These are phyloP conservation scores for Carcharodon carcharias DNA, from an alignment of 2,797 vertebrate species.

Conservation along the genomic window DNA sequence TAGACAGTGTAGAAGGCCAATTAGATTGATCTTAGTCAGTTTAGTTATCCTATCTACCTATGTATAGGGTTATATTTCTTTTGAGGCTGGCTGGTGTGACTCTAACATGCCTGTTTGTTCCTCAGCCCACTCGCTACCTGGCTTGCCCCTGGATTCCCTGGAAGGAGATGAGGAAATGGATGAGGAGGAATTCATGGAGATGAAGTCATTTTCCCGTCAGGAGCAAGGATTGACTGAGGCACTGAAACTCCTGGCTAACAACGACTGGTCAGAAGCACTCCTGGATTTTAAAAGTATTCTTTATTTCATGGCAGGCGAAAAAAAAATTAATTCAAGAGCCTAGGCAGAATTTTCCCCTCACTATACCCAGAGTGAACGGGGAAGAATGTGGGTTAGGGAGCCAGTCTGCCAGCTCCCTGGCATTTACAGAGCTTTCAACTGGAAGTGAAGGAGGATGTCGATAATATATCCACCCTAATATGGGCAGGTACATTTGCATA, in stretches of 20 bases:
- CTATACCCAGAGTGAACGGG: background rate
- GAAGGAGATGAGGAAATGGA: slow-evolving; percentile 46
- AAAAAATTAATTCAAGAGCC: background rate
- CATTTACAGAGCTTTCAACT: background rate
- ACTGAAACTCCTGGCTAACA: slow-evolving; percentile 46
- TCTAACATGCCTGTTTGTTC: background rate
- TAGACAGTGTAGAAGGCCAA: background rate
- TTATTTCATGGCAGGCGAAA: background rate
- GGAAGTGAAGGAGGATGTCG: background rate
- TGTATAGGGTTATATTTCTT: background rate
- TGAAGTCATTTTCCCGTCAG: slow-evolving; percentile 46
- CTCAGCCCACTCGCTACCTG: slow-evolving; percentile 48
- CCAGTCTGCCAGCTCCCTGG: background rate
- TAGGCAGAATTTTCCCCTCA: background rate
- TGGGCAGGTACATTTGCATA: background rate
- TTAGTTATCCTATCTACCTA: background rate
- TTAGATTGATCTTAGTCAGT: background rate
- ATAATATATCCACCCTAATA: background rate
- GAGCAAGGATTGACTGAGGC: slow-evolving; percentile 48
- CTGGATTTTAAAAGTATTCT: background rate
- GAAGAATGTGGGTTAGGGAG: background rate
- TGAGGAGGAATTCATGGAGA: background rate
- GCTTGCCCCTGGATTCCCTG: slow-evolving; percentile 40
- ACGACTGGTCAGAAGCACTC: slow-evolving; percentile 55
- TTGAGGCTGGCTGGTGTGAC: background rate